Base-by-base conservation (phyloP, 1,140 invertebrate species). In the Leptestheria dahalacensis region DNA sequence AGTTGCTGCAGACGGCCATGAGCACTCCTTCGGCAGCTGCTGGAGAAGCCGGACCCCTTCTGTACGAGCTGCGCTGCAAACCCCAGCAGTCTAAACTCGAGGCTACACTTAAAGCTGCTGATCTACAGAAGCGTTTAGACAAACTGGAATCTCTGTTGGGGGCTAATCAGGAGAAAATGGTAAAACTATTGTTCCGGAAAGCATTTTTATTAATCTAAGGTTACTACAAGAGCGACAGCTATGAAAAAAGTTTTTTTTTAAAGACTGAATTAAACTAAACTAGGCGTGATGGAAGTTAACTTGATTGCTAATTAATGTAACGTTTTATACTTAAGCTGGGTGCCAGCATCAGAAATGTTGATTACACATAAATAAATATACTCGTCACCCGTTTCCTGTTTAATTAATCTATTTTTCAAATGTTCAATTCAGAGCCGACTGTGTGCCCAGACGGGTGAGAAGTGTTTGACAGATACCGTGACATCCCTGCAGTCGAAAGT, bases 61-160 rank as follows among this genome's bases (percentile, higher is more conserved):
- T 73, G 1, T 82, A 82, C 70, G 76, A 82, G 68, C 71, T 83
- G 15, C 76, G 74, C 55, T 78, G 79, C 64, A 73, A 73, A 63
- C 81, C 82, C 25, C 79, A 81, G 65, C 76, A 79, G 46, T 73
- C 76, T 12, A 82, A 84, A 67, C 74, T 89, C n/a, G 77, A 77
- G 9, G 79, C 85, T 63, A 82, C 82, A 15, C 79, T 83, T 3
- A 78, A 82, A 65, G 77, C 88, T 61, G 78, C 83, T 11, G 77
- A 81, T 60, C 71, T 88, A 1, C 85, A 88, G 71, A 78, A 83
- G 65, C 76, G 83, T 62, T 71, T 91, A 59, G 82, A 88, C 65
- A 78, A 82, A 66, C 66, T 91, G 25, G 86, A 91, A 72, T 78
- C 78, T 65, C 77, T 82, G 9, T 75, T 91, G 33, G 87, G 87